phyloP scores from a whole-genome alignment of 2,113 vertebrate genomes.

The Myotis yumanensis region DNA sequence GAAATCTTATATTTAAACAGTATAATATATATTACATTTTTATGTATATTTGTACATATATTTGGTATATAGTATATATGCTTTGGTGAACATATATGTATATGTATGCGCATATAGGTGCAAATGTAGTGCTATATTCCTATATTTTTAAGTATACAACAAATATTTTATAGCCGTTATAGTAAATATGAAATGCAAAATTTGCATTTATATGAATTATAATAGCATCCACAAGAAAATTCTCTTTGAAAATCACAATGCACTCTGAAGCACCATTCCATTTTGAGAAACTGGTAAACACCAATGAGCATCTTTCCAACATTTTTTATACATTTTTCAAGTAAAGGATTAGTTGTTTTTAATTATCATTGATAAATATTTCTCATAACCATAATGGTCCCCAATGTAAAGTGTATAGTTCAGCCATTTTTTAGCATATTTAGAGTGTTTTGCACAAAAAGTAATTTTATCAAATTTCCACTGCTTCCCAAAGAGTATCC shows the following conservation, averaged over 20 bases:
- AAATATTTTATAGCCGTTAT: neutral
- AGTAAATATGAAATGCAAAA: neutral
- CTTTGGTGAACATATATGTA: neutral
- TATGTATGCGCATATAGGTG: neutral
- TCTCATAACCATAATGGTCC: neutral
- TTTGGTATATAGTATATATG: neutral
- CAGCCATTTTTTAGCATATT: neutral
- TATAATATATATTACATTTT: neutral
- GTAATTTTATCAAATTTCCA: neutral
- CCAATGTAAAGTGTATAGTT: neutral
- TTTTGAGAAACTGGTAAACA: neutral
- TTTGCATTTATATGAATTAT: neutral
- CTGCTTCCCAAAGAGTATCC: neutral
- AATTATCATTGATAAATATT: neutral
- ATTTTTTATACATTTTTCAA: neutral
- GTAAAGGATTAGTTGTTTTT: neutral
- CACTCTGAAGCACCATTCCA: neutral
- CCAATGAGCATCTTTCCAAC: neutral
- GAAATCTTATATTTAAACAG: neutral
- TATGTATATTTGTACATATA: neutral
- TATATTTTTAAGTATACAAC: neutral
- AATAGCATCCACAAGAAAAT: neutral
- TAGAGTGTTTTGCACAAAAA: neutral
- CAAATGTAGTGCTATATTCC: neutral
- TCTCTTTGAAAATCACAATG: neutral